Base-by-base conservation (phyloP, 2,113 vertebrate genomes). In the Rhea pennata region DNA sequence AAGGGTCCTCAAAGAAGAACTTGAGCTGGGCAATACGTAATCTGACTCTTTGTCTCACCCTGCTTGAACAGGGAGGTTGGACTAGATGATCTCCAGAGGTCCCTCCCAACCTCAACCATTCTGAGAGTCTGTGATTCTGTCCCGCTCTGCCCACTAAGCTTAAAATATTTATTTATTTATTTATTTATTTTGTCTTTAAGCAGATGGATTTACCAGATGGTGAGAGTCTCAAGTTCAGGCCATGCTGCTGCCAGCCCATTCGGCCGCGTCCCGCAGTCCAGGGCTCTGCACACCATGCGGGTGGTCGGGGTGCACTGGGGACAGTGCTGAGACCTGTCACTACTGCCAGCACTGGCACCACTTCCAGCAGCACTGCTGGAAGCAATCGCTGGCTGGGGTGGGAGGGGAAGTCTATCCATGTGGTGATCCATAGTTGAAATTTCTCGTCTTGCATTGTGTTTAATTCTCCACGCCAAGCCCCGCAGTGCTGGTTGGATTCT, bases 401-500 rank as follows among this genome's bases (percentile, higher is more conserved):
- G 4, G 4, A 2, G 6, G 5, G 3, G 10, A 56, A 56, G 15
- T 3, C 4, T 94, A 39, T 74, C 15, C 51, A 31, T 93, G 40
- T 31, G 42, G 7, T 17, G 69, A n/a, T 33, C 0, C 0, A 21
- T 14, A 62, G 44, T 0, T 75, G 61, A 64, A 69, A 61, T 54
- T 93, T 54, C 26, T 89, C 66, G 69, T 82, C 62, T 73, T 67
- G 19, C 67, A 86, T 31, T 93, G 4, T 66, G 7, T 54, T 90
- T 70, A 51, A 40, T 67, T 86, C 76, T 94, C 14, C 80, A 67
- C 83, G 93, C 82, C 95, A 94, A 88, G 81, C 61, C 87, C 75
- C 92, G 83, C 58, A 56, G 82, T 36, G 53, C 70, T 75, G 53
- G 88, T 50, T 77, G 77, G 84, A 36, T 88, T 93, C 80, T 77